A percentile compares a stretch with the other conserved stretches of the same genome.
phyloP scores from a whole-genome alignment of 2,888 invertebrate species.

The Fragum sueziense region DNA sequence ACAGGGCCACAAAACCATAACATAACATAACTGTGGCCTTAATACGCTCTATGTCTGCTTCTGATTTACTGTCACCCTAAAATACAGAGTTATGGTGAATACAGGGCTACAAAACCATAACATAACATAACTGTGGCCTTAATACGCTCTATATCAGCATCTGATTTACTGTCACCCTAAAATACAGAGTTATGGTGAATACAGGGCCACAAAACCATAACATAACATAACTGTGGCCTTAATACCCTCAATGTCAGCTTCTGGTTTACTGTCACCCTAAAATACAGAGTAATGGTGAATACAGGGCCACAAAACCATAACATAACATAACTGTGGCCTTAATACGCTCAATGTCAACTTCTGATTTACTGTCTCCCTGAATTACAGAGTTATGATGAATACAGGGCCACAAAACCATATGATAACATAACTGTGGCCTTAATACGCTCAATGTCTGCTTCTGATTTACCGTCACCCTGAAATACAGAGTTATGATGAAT shows the following conservation, averaged over 20 bases:
- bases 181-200: slow-evolving; percentile 92
- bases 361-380: slow-evolving; percentile 71
- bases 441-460: slow-evolving; percentile 86
- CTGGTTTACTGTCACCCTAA: slow-evolving; percentile 72
- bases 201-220: slow-evolving; percentile 91
- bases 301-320: slow-evolving; percentile 91
- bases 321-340: slow-evolving; percentile 90
- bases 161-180: slow-evolving; percentile 80
- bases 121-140: slow-evolving; percentile 90
- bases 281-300: slow-evolving; percentile 85
- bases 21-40: slow-evolving; percentile 90
- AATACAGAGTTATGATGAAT: slow-evolving; percentile 85
- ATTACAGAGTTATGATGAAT: slow-evolving; percentile 84
- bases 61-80: slow-evolving; percentile 81
- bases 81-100: slow-evolving; percentile 90
- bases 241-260: slow-evolving; percentile 86
- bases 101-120: slow-evolving; percentile 91
- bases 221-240: slow-evolving; percentile 90
- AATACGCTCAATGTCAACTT: slow-evolving; percentile 86
- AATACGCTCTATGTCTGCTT: slow-evolving; percentile 86
- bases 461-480: slow-evolving; percentile 71
- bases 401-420: slow-evolving; percentile 91
- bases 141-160: slow-evolving; percentile 86
- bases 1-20: slow-evolving; percentile 91
- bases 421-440: slow-evolving; percentile 91